Conservation (phyloP, 1,140 invertebrate genomes). For the Drosophila willistoni region DNA sequence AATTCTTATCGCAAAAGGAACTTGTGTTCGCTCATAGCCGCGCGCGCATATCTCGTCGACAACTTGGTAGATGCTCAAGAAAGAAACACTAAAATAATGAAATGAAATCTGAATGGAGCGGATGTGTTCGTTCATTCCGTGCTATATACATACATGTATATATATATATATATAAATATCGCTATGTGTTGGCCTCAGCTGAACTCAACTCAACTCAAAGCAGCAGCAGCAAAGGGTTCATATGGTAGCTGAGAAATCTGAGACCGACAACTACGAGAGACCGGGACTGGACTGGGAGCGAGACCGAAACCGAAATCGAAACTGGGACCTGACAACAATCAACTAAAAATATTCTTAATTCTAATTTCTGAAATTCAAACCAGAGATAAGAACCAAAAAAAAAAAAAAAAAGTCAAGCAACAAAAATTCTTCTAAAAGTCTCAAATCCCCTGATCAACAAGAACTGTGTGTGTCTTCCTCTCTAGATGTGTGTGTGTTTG, state of each 20-base stretch:
- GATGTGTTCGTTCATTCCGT: constrained; percentile 49
- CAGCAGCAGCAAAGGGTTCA: constrained; percentile 59
- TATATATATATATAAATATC: constrained; percentile 19
- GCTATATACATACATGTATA: constrained; percentile 22
- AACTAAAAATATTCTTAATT: constrained; percentile 37
- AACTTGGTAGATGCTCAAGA: constrained; percentile 33
- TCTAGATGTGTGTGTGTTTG: neutral
- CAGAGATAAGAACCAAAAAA: constrained; percentile 50
- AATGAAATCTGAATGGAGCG: constrained; percentile 76
- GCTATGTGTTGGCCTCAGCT: constrained; percentile 66
- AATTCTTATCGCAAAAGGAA: constrained; percentile 80
- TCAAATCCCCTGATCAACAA: constrained; percentile 3
- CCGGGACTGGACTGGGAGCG: constrained; percentile 2
- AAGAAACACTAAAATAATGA: constrained; percentile 25
- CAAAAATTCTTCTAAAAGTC: constrained; percentile 4
- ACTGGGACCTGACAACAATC: constrained; percentile 56
- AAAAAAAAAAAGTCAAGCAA: neutral
- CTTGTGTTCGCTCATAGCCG: constrained; percentile 62
- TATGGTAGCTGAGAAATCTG: constrained; percentile 32
- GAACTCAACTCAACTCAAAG: constrained; percentile 54
- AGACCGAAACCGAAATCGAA: no score
- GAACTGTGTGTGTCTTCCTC: constrained; percentile 15
- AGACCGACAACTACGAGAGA: constrained; percentile 26
- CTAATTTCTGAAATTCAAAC: constrained; percentile 39
- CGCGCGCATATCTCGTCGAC: constrained; percentile 55